Evolutionary conservation across 1,140 invertebrate species (phyloP).

Genomic region (Armadillidium nasatum): DNA sequence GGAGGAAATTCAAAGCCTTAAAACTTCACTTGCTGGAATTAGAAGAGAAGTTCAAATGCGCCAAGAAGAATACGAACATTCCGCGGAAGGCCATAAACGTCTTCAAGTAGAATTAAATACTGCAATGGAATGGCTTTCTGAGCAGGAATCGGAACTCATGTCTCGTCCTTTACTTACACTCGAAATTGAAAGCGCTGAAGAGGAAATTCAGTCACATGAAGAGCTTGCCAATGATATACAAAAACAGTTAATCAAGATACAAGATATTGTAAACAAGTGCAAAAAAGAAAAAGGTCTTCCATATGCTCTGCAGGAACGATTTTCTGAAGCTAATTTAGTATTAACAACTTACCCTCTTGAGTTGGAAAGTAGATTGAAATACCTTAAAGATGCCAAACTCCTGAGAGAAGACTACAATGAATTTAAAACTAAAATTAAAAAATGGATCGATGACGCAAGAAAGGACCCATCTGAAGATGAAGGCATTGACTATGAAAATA

Average conservation of each 20-base stretch:
- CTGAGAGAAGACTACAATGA: slow-evolving; percentile 61
- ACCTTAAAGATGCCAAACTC: slow-evolving; percentile 72
- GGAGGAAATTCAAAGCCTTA: slow-evolving; percentile 76
- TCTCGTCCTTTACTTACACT: slow-evolving; percentile 74
- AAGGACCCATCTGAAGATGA: slow-evolving; percentile 69
- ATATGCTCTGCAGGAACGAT: slow-evolving; percentile 41
- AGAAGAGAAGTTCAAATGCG: slow-evolving; percentile 76
- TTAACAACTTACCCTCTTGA: slow-evolving; percentile 40
- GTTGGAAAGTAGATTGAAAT: slow-evolving; percentile 51
- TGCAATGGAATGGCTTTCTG: slow-evolving; percentile 75
- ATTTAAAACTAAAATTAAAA: slow-evolving; percentile 60
- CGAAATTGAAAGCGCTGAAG: slow-evolving; percentile 59
- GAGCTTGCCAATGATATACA: slow-evolving; percentile 45
- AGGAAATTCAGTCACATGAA: slow-evolving; percentile 73
- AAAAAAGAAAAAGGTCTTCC: slow-evolving; percentile 41
- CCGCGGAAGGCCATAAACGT: slow-evolving; percentile 79
- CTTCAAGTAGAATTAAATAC: slow-evolving; percentile 66
- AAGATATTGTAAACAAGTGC: slow-evolving; percentile 32
- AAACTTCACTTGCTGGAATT: slow-evolving; percentile 73
- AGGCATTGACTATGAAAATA: slow-evolving; percentile 81
- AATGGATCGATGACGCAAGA: slow-evolving; percentile 80
- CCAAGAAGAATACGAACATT: slow-evolving; percentile 75
- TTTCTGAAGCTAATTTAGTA: slow-evolving; percentile 43
- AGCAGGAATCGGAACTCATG: slow-evolving; percentile 74
- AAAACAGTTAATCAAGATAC: slow-evolving; percentile 40